Percentiles rank a stretch among this genome's conserved stretches.
phyloP scores from a whole-genome alignment of 2,113 vertebrate genomes.

The Sorex fumeus region DNA sequence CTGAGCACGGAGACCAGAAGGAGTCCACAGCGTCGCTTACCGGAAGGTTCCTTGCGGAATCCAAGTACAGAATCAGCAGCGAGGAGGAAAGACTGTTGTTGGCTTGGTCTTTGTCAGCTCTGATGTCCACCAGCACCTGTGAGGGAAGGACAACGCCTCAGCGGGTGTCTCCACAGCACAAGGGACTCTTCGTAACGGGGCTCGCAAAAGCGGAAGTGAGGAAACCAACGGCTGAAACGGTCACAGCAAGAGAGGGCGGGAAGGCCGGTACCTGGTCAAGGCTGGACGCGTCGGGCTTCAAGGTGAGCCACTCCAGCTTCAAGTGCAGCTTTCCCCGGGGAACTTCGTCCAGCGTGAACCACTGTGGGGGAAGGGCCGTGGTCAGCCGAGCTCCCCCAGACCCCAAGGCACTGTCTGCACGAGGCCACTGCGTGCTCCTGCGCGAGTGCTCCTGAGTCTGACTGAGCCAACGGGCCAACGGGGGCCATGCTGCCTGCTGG shows the following conservation, averaged over 20 bases:
- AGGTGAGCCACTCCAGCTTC: constrained; percentile 95
- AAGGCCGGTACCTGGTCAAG: constrained; percentile 92
- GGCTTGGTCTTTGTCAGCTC: constrained; percentile 93
- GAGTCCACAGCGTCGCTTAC: constrained; percentile 88
- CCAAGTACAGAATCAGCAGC: constrained; percentile 96
- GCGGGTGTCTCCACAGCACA: not conserved
- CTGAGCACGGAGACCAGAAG: constrained; percentile 76
- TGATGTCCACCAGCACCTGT: constrained; percentile 93
- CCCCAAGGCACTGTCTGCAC: not conserved
- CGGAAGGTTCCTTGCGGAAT: constrained; percentile 96
- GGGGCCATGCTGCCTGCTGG: too few relatives aligned
- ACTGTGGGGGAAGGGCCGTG: constrained; percentile 87
- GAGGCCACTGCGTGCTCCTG: too few relatives aligned
- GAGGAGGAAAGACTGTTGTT: constrained; percentile 96
- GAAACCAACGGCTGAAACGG: too few relatives aligned
- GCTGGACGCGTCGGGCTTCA: constrained; percentile 90
- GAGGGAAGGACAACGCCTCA: not conserved
- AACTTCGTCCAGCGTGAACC: constrained; percentile 95
- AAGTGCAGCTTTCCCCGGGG: constrained; percentile 94
- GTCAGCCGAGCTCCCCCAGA: not conserved
- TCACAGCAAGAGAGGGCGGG: not conserved
- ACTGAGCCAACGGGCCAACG: too few relatives aligned
- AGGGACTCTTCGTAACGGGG: too few relatives aligned
- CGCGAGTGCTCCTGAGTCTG: too few relatives aligned
- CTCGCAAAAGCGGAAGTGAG: too few relatives aligned